phyloP scores from a whole-genome alignment of 2,888 invertebrate species.

The Drosophila kanekoi region DNA sequence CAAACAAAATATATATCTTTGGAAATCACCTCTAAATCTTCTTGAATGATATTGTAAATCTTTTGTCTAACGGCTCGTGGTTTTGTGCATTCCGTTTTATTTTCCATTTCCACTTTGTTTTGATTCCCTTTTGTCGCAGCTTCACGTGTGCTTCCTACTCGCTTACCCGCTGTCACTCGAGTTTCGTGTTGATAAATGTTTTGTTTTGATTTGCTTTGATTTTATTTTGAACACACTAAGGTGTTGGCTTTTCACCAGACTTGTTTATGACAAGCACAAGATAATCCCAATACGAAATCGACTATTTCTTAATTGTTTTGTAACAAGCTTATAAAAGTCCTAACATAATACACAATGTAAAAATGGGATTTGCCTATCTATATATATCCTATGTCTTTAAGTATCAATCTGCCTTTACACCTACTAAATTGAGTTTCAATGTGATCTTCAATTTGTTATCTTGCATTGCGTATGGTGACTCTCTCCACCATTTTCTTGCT shows the following conservation, averaged over 20 bases:
- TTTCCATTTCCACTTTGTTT: slow-evolving; percentile 38
- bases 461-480: no score
- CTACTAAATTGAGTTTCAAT: no score
- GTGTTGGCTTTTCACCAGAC: slow-evolving; percentile 21
- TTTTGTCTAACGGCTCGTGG: slow-evolving; percentile 74
- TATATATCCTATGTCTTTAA: no score
- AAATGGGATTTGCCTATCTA: no score
- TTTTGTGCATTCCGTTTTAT: slow-evolving; percentile 52
- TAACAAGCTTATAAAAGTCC: not conserved
- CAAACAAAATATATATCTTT: slow-evolving; percentile 82
- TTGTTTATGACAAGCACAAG: slow-evolving; percentile 37
- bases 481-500: no score
- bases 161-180: slow-evolving; percentile 22
- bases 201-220: slow-evolving; percentile 80
- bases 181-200: slow-evolving; percentile 77
- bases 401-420: no score
- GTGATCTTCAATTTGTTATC: no score
- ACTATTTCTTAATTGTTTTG: slow-evolving; percentile 13
- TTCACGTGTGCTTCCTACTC: slow-evolving; percentile 28
- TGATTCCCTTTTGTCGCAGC: slow-evolving; percentile 2
- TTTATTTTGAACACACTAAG: slow-evolving; percentile 62
- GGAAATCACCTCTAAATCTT: slow-evolving; percentile 82
- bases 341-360: not conserved
- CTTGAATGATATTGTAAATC: slow-evolving; percentile 81
- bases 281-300: slow-evolving; percentile 63